Evolutionary conservation across 2,888 invertebrate genomes (phyloP).

Genomic region (Boloria euphrosyne): DNA sequence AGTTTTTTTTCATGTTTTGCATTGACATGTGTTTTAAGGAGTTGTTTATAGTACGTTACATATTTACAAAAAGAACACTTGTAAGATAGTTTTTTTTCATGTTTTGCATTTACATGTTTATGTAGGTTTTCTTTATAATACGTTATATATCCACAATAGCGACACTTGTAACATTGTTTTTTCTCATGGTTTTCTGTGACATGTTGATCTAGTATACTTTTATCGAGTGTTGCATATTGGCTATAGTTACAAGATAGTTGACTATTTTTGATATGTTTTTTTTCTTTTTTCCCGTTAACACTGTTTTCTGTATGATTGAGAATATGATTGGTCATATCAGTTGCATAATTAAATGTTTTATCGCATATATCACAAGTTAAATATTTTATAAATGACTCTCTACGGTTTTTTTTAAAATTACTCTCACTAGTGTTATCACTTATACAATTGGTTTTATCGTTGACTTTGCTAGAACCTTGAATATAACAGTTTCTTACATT

Average conservation of each 20-base stretch:
- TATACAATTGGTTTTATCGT: background rate
- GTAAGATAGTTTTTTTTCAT: background rate
- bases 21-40: background rate
- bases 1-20: background rate
- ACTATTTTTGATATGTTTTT: background rate
- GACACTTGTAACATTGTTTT: too few species aligned
- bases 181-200: too few species aligned
- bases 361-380: constrained; percentile 6
- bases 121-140: too few species aligned
- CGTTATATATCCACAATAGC: too few species aligned
- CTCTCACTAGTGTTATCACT: background rate
- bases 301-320: background rate
- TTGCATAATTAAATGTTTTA: constrained; percentile 2
- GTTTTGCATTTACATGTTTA: too few species aligned
- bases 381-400: background rate
- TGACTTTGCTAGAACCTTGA: too few species aligned
- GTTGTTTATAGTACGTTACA: background rate
- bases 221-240: too few species aligned
- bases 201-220: too few species aligned
- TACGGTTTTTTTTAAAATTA: background rate
- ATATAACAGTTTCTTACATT: too few species aligned
- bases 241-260: too few species aligned
- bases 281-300: background rate
- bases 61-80: background rate
- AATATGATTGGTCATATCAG: constrained; percentile 5